Conservation (phyloP, 2,113 vertebrate species). For the Penelope pileata region DNA sequence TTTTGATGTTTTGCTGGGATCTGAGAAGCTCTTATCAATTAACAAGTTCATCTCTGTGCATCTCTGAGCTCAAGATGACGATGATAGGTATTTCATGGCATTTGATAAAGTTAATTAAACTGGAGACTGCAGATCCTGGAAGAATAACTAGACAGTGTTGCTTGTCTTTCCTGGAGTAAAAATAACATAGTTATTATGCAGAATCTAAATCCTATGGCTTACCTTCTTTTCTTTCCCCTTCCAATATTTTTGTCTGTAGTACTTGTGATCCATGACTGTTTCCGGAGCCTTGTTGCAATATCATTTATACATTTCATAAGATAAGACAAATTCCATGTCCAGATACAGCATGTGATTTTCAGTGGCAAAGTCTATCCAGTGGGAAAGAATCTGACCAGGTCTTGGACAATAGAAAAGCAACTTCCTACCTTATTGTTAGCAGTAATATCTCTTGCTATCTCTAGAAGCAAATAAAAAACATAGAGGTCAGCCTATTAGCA, state of each 20-base stretch:
- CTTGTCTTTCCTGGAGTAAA: background rate
- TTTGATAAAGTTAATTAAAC: constrained; percentile 26
- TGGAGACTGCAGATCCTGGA: background rate
- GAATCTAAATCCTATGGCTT: background rate
- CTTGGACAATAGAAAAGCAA: background rate
- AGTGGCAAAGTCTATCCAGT: background rate
- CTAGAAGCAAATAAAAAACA: background rate
- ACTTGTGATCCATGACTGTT: background rate
- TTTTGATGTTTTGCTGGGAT: constrained; percentile 2
- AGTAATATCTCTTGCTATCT: background rate
- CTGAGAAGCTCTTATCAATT: background rate
- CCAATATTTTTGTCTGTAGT: background rate
- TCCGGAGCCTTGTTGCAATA: background rate
- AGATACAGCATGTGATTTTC: background rate
- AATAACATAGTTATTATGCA: background rate
- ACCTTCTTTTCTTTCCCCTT: background rate
- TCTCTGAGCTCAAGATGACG: background rate
- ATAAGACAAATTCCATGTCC: background rate
- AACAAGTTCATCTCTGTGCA: background rate
- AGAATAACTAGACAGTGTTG: background rate
- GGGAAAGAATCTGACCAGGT: background rate
- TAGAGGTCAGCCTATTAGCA: background rate
- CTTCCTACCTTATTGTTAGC: background rate
- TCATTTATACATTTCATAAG: background rate
- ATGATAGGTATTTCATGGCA: background rate